Conservation (phyloP, 2,888 invertebrate species). For the Lasius fuliginosus region DNA sequence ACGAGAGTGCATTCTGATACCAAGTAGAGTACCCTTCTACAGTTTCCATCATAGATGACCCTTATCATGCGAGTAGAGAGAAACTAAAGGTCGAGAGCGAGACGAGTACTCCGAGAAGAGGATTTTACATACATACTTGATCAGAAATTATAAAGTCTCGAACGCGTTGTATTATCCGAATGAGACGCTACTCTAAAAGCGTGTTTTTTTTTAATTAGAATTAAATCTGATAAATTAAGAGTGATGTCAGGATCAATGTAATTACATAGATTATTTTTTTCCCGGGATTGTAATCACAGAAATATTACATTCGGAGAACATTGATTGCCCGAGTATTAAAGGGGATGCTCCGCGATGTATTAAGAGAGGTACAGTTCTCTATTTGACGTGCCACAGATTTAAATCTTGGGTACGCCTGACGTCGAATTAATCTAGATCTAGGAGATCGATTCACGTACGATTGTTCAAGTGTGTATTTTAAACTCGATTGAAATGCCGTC, state of each 20-base stretch:
- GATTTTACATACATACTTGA: constrained; percentile 25
- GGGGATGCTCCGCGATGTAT: neutral
- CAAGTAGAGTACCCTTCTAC: neutral
- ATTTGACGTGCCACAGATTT: neutral
- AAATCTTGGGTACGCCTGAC: neutral
- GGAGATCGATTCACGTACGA: neutral
- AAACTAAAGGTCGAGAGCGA: constrained; percentile 12
- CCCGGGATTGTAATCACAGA: neutral
- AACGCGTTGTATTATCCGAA: neutral
- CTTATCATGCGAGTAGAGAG: constrained; percentile 5
- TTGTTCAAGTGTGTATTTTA: constrained; percentile 12
- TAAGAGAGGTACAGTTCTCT: neutral
- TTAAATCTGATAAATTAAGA: constrained; percentile 9
- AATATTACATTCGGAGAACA: neutral
- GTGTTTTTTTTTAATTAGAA: neutral
- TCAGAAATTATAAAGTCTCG: constrained; percentile 2
- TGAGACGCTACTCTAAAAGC: neutral
- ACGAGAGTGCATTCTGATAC: constrained; percentile 27
- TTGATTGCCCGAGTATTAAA: neutral
- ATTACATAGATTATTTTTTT: constrained; percentile 1
- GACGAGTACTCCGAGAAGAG: neutral
- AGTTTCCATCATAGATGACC: constrained; percentile 14
- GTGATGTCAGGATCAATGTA: neutral
- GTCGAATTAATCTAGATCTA: too few relatives aligned
- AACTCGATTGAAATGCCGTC: constrained; percentile 33